phyloP scores from a whole-genome alignment of 1,140 invertebrate genomes.

The Neodiprion virginianus region DNA sequence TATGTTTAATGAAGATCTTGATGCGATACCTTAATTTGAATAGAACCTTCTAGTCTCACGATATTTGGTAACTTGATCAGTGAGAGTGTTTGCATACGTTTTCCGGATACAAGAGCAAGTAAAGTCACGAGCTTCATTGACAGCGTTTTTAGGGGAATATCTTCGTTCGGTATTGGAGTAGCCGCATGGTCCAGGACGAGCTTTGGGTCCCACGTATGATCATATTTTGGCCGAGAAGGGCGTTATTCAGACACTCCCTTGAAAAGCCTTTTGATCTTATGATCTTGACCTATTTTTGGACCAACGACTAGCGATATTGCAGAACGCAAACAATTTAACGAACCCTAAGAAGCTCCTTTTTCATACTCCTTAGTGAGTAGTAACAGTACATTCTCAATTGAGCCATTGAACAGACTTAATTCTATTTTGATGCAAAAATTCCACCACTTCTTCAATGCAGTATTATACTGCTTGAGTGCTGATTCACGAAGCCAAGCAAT shows the following conservation, averaged over 20 bases:
- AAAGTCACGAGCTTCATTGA: conserved; percentile 30
- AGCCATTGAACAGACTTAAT: neutral
- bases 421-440: conserved; percentile 14
- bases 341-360: conserved; percentile 7
- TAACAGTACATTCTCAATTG: conserved; percentile 10
- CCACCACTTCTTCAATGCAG: conserved; percentile 20
- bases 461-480: conserved; percentile 18
- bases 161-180: neutral
- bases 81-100: conserved; percentile 16
- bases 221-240: conserved; percentile 31
- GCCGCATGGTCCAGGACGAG: conserved; percentile 32
- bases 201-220: conserved; percentile 34
- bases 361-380: conserved; percentile 17
- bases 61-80: neutral
- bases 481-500: conserved; percentile 18
- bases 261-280: conserved; percentile 24
- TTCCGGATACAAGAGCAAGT: conserved; percentile 32
- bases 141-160: conserved; percentile 28
- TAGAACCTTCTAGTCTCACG: neutral
- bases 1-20: neutral
- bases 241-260: conserved; percentile 30
- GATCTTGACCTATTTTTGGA: conserved; percentile 23
- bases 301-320: conserved; percentile 23
- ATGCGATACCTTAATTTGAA: neutral
- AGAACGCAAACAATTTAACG: conserved; percentile 24